phyloP scores from a whole-genome alignment of 2,797 vertebrate genomes.

The Anas bernieri region DNA sequence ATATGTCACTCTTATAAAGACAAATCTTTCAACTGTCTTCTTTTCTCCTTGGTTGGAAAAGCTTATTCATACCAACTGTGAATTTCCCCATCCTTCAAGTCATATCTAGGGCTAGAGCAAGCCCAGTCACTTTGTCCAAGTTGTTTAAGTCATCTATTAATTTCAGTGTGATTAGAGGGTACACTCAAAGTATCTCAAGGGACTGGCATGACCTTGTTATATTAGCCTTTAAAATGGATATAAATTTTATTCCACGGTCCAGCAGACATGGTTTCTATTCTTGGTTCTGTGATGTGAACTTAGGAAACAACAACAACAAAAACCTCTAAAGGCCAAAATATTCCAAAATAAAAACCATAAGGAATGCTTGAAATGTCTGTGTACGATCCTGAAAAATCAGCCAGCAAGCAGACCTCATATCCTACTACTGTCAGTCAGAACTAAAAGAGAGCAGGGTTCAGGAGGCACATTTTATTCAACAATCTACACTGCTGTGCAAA shows the following conservation, averaged over 20 bases:
- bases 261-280: constrained; percentile 15
- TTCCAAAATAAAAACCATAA: background rate
- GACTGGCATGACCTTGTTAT: constrained; percentile 18
- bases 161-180: constrained; percentile 18
- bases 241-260: constrained; percentile 5
- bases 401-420: background rate
- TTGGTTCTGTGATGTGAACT: background rate
- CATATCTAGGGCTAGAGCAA: background rate
- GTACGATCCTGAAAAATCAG: background rate
- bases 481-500: background rate
- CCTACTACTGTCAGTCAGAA: background rate
- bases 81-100: constrained; percentile 48
- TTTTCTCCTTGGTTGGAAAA: constrained; percentile 54
- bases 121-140: background rate
- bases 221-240: constrained; percentile 20
- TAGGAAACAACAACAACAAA: background rate
- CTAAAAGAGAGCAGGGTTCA: background rate
- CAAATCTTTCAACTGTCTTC: constrained; percentile 43
- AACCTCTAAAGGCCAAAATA: background rate
- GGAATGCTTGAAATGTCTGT: background rate
- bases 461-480: background rate
- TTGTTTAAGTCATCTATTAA: background rate
- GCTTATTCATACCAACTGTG: background rate
- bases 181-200: background rate
- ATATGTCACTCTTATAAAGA: constrained; percentile 22